These are phyloP conservation scores for Holacanthus passer DNA, from an alignment of 2,113 vertebrate genomes.

Conservation along the genomic window DNA sequence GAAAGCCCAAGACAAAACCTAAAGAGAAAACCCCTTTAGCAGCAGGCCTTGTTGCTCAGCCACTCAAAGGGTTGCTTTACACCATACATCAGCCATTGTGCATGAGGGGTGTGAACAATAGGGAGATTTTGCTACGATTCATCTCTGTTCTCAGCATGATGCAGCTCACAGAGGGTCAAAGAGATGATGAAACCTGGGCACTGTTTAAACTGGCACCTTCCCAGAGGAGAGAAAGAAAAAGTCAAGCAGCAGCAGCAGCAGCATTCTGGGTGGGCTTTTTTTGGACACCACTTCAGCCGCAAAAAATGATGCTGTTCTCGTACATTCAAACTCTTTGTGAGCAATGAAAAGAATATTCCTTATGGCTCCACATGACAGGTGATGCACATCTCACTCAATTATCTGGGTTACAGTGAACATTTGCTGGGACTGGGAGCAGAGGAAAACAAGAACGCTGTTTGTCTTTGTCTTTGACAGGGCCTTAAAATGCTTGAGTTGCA, in stretches of 20 bases:
- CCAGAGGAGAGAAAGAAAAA: background rate
- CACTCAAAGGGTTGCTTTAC: slow-evolving; percentile 73
- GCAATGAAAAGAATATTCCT: background rate
- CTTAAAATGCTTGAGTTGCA: slow-evolving; percentile 76
- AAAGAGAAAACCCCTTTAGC: slow-evolving; percentile 63
- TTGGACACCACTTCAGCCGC: background rate
- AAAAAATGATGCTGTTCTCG: background rate
- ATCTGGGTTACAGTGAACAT: background rate
- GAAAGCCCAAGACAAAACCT: slow-evolving; percentile 77
- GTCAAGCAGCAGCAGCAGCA: background rate
- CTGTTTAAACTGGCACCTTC: background rate
- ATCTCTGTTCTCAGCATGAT: slow-evolving; percentile 67
- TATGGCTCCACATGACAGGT: background rate
- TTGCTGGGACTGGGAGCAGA: background rate
- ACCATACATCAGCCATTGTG: slow-evolving; percentile 68
- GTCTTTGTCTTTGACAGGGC: slow-evolving; percentile 53
- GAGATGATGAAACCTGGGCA: slow-evolving; percentile 5
- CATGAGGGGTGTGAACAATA: slow-evolving; percentile 47
- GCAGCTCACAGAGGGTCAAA: slow-evolving; percentile 11
- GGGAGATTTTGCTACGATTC: slow-evolving; percentile 67
- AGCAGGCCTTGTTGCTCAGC: slow-evolving; percentile 57
- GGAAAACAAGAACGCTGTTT: slow-evolving; percentile 25
- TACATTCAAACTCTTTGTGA: background rate
- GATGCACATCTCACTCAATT: background rate
- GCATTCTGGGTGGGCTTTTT: background rate